These are phyloP conservation scores for Esperia sulphurella DNA, from an alignment of 2,888 invertebrate genomes.

Conservation along the genomic window DNA sequence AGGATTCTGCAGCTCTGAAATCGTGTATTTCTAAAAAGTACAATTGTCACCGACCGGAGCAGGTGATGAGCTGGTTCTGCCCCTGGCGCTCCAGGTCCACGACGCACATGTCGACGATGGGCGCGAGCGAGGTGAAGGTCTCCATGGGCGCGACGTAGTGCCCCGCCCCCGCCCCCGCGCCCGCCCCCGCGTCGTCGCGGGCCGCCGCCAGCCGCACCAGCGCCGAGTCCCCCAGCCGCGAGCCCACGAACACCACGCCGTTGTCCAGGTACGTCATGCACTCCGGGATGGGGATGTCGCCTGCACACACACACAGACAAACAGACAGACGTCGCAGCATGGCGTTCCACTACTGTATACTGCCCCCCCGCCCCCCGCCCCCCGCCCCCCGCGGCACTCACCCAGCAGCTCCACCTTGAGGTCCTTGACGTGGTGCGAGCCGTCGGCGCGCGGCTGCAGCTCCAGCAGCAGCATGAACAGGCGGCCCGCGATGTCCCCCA, in stretches of 20 bases:
- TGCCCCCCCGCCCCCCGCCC: neutral
- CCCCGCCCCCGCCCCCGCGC: slow-evolving; percentile 89
- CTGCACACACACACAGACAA: slow-evolving; percentile 72
- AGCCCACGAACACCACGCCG: slow-evolving; percentile 97
- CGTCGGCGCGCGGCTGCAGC: slow-evolving; percentile 84
- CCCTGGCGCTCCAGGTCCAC: slow-evolving; percentile 98
- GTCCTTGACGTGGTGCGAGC: slow-evolving; percentile 89
- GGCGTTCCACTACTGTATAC: no score
- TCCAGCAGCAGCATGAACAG: slow-evolving; percentile 97
- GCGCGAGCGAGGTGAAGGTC: slow-evolving; percentile 97
- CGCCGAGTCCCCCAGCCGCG: slow-evolving; percentile 93
- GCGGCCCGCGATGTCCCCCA: slow-evolving; percentile 97
- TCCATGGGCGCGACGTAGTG: slow-evolving; percentile 97
- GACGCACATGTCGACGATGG: slow-evolving; percentile 98
- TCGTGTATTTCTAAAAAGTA: no score
- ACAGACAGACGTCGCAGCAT: no score
- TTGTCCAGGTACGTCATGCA: slow-evolving; percentile 99
- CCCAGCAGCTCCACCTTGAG: slow-evolving; percentile 95
- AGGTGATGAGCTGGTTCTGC: slow-evolving; percentile 98
- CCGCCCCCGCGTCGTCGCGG: slow-evolving; percentile 89
- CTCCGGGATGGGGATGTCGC: slow-evolving; percentile 96
- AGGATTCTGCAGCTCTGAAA: no score
- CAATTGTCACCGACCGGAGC: slow-evolving; percentile 86
- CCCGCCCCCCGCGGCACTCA: slow-evolving; percentile 35
- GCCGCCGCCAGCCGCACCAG: slow-evolving; percentile 91